A percentile compares a stretch with the other conserved stretches of the same genome.
These are phyloP conservation scores for Virgularia gustaviana DNA, from an alignment of 92 coral and sea anemone species.

Conservation along the genomic window DNA sequence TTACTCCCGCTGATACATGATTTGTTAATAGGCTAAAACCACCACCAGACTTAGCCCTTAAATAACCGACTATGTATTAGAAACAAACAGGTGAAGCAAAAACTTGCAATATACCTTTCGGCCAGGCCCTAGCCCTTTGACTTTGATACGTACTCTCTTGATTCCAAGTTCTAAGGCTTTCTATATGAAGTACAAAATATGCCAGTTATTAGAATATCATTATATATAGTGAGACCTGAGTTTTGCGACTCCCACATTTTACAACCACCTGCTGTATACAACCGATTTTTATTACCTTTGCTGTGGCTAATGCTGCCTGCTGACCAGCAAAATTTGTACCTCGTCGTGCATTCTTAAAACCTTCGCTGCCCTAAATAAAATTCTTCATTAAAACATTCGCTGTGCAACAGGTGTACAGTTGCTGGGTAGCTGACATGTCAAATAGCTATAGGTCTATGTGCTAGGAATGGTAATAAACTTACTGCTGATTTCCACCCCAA, in stretches of 20 bases:
- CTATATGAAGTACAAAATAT: too few relatives aligned
- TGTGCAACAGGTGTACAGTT: not conserved
- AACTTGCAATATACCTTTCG: too few relatives aligned
- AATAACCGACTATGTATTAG: too few relatives aligned
- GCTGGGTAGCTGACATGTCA: too few relatives aligned
- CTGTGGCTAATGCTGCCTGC: conserved; percentile 86
- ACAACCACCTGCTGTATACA: too few relatives aligned
- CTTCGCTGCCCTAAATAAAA: conserved; percentile 74
- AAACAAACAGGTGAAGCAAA: too few relatives aligned
- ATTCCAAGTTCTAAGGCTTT: conserved; percentile 86
- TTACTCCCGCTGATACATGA: too few relatives aligned
- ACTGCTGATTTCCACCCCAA: conserved; percentile 96
- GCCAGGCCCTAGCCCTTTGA: conserved; percentile 91
- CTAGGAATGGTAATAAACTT: conserved; percentile 52
- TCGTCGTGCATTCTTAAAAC: conserved; percentile 80
- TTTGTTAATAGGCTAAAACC: too few relatives aligned
- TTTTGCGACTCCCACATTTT: too few relatives aligned
- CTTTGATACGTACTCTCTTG: conserved; percentile 72
- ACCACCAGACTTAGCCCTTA: too few relatives aligned
- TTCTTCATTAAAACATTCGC: not conserved
- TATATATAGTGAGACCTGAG: not conserved
- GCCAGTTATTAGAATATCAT: too few relatives aligned
- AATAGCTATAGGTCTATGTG: too few relatives aligned
- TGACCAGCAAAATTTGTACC: conserved; percentile 94
- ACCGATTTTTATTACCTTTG: conserved; percentile 47